Conservation (phyloP, 2,797 vertebrate genomes). For the Poecile montanus region DNA sequence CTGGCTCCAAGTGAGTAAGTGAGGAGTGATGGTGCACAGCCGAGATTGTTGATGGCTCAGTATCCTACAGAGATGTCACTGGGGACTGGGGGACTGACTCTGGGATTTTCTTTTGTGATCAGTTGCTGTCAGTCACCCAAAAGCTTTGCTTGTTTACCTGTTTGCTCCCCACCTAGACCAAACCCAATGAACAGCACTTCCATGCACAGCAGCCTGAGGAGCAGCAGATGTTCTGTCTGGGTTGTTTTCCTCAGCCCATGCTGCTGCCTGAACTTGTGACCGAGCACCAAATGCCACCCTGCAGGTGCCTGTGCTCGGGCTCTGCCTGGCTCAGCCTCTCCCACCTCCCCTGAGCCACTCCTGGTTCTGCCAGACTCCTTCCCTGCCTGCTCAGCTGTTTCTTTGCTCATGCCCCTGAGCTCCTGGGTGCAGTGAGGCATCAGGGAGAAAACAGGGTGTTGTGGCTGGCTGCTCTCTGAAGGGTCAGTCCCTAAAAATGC, state of each 20-base stretch:
- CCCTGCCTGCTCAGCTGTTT: not conserved
- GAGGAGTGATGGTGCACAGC: not conserved
- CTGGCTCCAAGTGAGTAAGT: not conserved
- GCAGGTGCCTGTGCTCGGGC: not conserved
- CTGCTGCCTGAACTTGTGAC: slow-evolving; percentile 23
- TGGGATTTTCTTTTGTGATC: not conserved
- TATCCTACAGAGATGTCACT: not conserved
- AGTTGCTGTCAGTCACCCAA: not conserved
- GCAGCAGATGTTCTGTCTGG: slow-evolving; percentile 29
- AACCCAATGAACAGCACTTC: not conserved
- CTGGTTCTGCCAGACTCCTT: not conserved
- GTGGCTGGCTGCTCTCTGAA: not conserved
- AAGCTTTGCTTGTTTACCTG: slow-evolving; percentile 9
- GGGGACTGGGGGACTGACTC: not conserved
- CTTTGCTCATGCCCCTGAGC: not conserved
- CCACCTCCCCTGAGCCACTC: not conserved
- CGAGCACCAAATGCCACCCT: not conserved
- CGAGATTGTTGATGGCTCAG: not conserved
- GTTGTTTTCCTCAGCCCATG: slow-evolving; percentile 1
- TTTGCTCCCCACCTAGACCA: slow-evolving; percentile 6
- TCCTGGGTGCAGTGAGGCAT: not conserved
- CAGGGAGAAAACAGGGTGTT: not conserved
- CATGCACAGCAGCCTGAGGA: not conserved
- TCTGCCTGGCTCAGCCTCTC: not conserved
- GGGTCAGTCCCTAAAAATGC: not conserved